A percentile compares a stretch with the other conserved stretches of the same genome.
These are phyloP conservation scores for Synanceia verrucosa DNA, from an alignment of 2,797 vertebrate genomes.

Conservation along the genomic window DNA sequence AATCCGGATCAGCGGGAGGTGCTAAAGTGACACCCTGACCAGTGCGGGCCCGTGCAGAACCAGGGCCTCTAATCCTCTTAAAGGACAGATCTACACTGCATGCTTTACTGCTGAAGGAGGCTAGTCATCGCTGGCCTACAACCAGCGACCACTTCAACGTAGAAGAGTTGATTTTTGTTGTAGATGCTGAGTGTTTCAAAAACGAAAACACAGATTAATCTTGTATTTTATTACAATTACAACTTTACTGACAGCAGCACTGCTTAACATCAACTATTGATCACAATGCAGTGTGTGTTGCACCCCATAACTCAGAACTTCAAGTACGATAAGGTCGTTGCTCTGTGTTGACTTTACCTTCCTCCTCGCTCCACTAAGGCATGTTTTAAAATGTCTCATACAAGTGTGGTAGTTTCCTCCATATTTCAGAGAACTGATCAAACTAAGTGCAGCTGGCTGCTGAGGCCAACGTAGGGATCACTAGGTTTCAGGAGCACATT, in stretches of 20 bases:
- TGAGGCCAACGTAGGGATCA: constrained; percentile 38
- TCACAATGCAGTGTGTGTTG: constrained; percentile 15
- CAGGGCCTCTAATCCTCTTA: constrained; percentile 77
- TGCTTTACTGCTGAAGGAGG: constrained; percentile 29
- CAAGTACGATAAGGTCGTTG: constrained; percentile 25
- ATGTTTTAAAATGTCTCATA: constrained; percentile 22
- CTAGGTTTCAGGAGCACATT: constrained; percentile 58
- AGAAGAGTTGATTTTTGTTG: constrained; percentile 9
- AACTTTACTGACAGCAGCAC: background rate
- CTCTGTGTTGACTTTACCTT: constrained; percentile 15
- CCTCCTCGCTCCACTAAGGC: background rate
- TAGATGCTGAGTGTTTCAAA: background rate
- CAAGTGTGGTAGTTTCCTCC: constrained; percentile 20
- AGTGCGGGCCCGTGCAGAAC: constrained; percentile 34
- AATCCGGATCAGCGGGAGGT: constrained; percentile 74
- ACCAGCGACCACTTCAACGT: constrained; percentile 9
- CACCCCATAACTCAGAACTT: constrained; percentile 9
- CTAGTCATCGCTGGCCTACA: constrained; percentile 22
- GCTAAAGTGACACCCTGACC: constrained; percentile 76
- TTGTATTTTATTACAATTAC: constrained; percentile 2
- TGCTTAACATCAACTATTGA: constrained; percentile 28
- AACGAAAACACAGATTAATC: background rate
- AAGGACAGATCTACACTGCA: constrained; percentile 49
- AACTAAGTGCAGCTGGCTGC: constrained; percentile 30
- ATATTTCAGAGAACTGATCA: constrained; percentile 50